Conservation (phyloP, 1,140 invertebrate genomes). For the Oreohelix idahoensis region DNA sequence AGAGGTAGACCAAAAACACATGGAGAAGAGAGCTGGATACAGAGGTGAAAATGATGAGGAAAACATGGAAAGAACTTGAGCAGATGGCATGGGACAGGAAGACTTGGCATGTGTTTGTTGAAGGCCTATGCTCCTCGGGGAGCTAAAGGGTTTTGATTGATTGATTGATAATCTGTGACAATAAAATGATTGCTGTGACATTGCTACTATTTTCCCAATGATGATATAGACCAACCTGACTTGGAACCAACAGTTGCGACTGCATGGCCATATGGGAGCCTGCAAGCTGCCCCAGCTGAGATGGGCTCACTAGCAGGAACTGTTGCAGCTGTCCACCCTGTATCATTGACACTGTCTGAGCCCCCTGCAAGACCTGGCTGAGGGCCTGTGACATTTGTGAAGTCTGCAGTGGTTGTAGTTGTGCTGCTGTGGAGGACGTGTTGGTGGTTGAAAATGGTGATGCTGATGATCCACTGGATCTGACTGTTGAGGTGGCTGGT, state of each 20-base stretch:
- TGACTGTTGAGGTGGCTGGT: not conserved
- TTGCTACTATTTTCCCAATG: not conserved
- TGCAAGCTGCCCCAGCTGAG: slow-evolving; percentile 70
- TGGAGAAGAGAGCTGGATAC: no score
- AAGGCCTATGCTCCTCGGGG: no score
- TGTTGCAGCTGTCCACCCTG: slow-evolving; percentile 77
- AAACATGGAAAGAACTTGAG: no score
- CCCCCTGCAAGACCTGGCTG: slow-evolving; percentile 39
- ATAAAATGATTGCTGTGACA: not conserved
- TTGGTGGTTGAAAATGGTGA: not conserved
- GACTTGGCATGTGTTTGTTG: no score
- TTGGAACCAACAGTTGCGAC: slow-evolving; percentile 85
- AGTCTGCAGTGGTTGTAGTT: not conserved
- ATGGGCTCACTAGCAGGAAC: slow-evolving; percentile 80
- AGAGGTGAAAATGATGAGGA: no score
- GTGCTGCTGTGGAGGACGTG: not conserved
- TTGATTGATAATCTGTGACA: no score
- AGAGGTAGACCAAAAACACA: no score
- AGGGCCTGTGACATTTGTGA: slow-evolving; percentile 37
- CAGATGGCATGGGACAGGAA: no score
- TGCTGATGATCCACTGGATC: not conserved
- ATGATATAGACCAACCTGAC: slow-evolving; percentile 76
- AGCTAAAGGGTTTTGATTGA: no score
- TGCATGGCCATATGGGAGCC: slow-evolving; percentile 68
- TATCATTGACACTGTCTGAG: slow-evolving; percentile 40